Evolutionary conservation across 2,888 invertebrate genomes (phyloP).

Genomic region (Trissonchulus sp.): DNA sequence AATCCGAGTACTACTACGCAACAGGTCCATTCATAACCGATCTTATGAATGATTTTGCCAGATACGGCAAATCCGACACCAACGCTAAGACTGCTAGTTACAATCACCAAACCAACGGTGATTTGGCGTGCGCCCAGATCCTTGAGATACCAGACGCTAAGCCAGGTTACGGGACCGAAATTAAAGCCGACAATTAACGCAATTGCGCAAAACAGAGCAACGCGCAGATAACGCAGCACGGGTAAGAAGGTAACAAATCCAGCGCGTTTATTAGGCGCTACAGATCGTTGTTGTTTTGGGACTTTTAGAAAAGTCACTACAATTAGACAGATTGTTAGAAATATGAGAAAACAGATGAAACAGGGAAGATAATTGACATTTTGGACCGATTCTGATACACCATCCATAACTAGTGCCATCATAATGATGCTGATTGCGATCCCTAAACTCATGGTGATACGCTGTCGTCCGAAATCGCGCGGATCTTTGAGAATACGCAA

Average conservation of each 20-base stretch:
- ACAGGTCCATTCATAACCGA: slow-evolving; percentile 4
- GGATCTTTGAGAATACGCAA: neutral
- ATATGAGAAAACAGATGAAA: neutral
- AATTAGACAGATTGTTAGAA: neutral
- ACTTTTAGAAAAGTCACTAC: neutral
- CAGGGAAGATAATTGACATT: neutral
- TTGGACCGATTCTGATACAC: neutral
- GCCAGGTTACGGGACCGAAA: slow-evolving; percentile 23
- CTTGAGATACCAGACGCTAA: slow-evolving; percentile 26
- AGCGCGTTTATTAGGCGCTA: neutral
- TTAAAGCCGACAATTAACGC: slow-evolving; percentile 14
- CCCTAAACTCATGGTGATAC: slow-evolving; percentile 24
- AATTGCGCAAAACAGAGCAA: neutral
- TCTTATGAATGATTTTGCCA: neutral
- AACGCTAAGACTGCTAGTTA: neutral
- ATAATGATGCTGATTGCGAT: neutral
- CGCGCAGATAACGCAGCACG: neutral
- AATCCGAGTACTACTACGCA: neutral
- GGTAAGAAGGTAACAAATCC: neutral
- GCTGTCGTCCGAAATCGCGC: slow-evolving; percentile 17
- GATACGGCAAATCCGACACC: neutral
- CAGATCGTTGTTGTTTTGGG: neutral
- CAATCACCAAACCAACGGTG: neutral
- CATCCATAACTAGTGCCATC: neutral
- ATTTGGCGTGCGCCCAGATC: slow-evolving; percentile 6